Conservation (phyloP, 2,888 invertebrate genomes). For the Zele albiditarsus region DNA sequence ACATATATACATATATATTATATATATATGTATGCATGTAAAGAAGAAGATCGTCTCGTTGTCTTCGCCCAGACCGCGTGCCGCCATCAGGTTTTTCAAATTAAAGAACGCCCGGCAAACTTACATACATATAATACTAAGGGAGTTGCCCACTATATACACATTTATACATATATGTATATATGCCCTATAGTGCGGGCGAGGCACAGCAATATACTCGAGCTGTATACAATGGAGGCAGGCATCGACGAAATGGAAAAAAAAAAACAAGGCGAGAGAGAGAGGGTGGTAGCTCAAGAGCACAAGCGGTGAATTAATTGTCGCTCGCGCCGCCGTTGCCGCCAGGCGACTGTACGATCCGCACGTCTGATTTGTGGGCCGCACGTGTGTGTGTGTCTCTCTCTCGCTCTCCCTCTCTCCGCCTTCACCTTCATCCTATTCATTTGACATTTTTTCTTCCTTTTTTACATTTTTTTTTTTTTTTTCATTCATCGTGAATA, state of each 20-base stretch:
- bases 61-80: conserved; percentile 47
- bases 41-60: background rate
- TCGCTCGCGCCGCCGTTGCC: conserved; percentile 67
- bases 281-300: conserved; percentile 53
- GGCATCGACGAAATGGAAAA: background rate
- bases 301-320: conserved; percentile 69
- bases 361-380: conserved; percentile 65
- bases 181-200: conserved; percentile 5
- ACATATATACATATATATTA: no score
- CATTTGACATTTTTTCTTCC: conserved; percentile 22
- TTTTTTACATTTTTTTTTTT: background rate
- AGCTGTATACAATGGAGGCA: conserved; percentile 50
- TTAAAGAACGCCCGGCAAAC: conserved; percentile 42
- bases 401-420: conserved; percentile 31
- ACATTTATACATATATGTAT: conserved; percentile 14
- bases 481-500: background rate
- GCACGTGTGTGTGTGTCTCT: conserved; percentile 60
- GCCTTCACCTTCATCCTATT: conserved; percentile 44
- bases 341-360: conserved; percentile 53
- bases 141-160: background rate
- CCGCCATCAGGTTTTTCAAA: conserved; percentile 47
- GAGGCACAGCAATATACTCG: conserved; percentile 11
- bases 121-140: conserved; percentile 6
- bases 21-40: background rate
- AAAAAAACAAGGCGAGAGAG: conserved; percentile 37